Evolutionary conservation across 2,888 invertebrate genomes (phyloP).

Genomic region (Entomobrya multifasciata): DNA sequence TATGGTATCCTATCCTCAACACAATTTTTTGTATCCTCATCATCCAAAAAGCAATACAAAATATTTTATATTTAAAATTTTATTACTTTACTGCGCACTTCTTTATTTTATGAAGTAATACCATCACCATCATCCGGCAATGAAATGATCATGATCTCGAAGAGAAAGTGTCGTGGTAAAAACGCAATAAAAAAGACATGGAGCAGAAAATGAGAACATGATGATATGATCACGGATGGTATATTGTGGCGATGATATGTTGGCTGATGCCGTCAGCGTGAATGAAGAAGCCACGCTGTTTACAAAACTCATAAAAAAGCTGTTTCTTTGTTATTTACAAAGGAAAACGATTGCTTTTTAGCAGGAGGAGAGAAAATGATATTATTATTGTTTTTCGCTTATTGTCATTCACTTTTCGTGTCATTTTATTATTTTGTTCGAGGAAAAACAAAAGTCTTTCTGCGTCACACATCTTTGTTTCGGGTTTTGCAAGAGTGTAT

Average conservation of each 20-base stretch:
- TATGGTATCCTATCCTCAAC: too few relatives aligned
- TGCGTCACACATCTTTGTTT: too few relatives aligned
- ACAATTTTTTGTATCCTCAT: too few relatives aligned
- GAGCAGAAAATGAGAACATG: not conserved
- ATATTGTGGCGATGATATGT: not conserved
- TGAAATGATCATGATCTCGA: not conserved
- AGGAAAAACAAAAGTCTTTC: too few relatives aligned
- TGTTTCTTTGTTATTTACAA: not conserved
- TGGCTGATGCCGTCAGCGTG: not conserved
- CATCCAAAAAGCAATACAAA: too few relatives aligned
- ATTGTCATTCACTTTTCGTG: conserved; percentile 8
- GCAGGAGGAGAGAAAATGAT: not conserved
- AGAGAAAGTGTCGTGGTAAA: not conserved
- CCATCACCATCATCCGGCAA: not conserved
- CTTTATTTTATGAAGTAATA: conserved; percentile 3
- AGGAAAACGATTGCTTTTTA: not conserved
- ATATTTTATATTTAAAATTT: too few relatives aligned
- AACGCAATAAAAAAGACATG: not conserved
- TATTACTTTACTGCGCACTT: not conserved
- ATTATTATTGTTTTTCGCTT: not conserved
- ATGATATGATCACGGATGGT: not conserved
- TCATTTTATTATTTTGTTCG: too few relatives aligned
- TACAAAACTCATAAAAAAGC: conserved; percentile 20
- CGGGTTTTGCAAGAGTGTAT: too few relatives aligned
- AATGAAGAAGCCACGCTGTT: conserved; percentile 18